Percentiles rank a stretch among this genome's conserved stretches.
phyloP scores from a whole-genome alignment of 2,113 vertebrate genomes.

The Pseudopipra pipra region DNA sequence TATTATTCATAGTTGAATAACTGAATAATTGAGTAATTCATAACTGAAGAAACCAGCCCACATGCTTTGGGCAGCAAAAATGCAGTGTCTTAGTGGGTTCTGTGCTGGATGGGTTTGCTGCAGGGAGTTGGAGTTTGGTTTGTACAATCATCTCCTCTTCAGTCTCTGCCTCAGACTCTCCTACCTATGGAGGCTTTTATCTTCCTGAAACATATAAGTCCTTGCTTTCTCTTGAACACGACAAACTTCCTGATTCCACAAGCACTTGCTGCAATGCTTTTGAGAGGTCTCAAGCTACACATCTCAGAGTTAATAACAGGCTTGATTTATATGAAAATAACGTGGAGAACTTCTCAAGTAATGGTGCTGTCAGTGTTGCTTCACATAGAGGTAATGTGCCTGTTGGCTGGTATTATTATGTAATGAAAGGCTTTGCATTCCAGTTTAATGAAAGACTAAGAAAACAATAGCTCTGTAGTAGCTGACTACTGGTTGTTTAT shows the following conservation, averaged over 20 bases:
- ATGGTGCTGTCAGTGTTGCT: background rate
- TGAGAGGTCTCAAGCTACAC: background rate
- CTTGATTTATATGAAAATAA: background rate
- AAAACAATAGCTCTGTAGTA: background rate
- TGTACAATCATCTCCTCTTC: background rate
- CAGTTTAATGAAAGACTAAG: background rate
- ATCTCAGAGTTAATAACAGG: background rate
- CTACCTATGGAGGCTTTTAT: background rate
- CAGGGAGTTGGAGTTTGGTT: background rate
- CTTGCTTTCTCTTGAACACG: background rate
- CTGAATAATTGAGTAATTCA: too few species aligned
- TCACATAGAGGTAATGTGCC: background rate
- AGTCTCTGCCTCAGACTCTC: background rate
- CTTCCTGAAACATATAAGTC: background rate
- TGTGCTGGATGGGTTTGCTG: background rate
- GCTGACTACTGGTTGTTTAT: background rate
- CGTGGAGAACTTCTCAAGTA: background rate
- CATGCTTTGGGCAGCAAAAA: background rate
- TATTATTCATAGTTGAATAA: background rate
- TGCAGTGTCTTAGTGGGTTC: too few species aligned
- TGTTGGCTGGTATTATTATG: background rate
- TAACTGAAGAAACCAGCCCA: background rate
- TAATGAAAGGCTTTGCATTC: background rate
- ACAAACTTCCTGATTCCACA: background rate
- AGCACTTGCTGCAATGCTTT: background rate